Evolutionary conservation across 37 sponge, comb jelly and placozoan species (phyloP), one percentile per base, ranked within the genome.

Genomic region (Agelas oroides): DNA sequence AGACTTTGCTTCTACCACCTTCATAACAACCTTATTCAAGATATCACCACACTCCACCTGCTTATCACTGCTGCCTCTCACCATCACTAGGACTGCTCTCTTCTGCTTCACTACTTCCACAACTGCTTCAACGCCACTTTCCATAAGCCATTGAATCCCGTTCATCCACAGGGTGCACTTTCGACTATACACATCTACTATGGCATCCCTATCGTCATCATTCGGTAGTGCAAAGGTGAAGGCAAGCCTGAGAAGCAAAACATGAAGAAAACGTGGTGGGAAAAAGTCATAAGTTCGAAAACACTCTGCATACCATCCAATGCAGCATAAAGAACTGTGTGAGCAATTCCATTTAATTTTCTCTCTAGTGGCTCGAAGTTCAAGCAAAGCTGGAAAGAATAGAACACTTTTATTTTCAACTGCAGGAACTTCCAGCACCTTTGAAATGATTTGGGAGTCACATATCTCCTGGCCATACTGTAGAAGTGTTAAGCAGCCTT

Each of bases 311-410:
- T 31, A 77, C 86, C 86, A 86, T 34, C 86, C 86, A 54, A 77
- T 57, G 23, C 37, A 19, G 52, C 53, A 86, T 24, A 52, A 18
- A 68, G 57, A 67, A 31, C 39, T 56, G 18, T 31, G 37, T 28
- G 37, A 1, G 1, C n/a, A 25, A 28, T 14, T 34, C 78, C 70
- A 68, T 12, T 35, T 57, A 5, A 40, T 38, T 30, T 75, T 35
- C 28, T 53, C 32, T 5, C 35, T 53, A 8, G 17, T 56, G 21
- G 32, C 0, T 21, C 35, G 28, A 20, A 78, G n/a, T n/a, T n/a
- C n/a, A n/a, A n/a, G 35, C 25, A 86, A 56, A 77, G 76, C 77
- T 55, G 86, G 86, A 32, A 86, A 86, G 71, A 70, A 86, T 1
- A 72, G 60, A 34, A 65, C 66, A 37, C 37, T 35, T 58, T 61